Percentiles rank a stretch among this genome's conserved stretches.
Conservation (phyloP, 1,140 invertebrate genomes). For the Drosophila sp. region DNA sequence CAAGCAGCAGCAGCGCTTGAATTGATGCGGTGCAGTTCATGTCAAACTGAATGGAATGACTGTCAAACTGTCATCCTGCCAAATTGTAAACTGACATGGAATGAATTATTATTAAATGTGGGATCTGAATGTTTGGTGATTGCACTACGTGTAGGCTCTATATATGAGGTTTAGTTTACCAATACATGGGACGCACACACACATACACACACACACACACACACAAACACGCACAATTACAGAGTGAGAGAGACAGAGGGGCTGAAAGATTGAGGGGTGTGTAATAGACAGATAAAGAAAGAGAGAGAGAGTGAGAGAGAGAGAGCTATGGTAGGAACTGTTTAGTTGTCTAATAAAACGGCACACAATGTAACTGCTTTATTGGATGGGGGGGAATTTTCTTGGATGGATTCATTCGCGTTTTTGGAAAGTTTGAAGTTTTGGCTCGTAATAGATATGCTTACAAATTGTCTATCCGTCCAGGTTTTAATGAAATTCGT, state of each 20-base stretch:
- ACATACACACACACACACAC: constrained; percentile 25
- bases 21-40: constrained; percentile 35
- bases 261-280: background rate
- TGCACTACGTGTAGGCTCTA: constrained; percentile 34
- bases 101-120: constrained; percentile 17
- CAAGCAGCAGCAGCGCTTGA: constrained; percentile 21
- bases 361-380: constrained; percentile 49
- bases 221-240: constrained; percentile 39
- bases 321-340: constrained; percentile 10
- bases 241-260: constrained; percentile 11
- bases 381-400: constrained; percentile 30
- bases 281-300: background rate
- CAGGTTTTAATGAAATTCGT: constrained; percentile 83
- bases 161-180: constrained; percentile 35
- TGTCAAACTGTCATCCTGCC: constrained; percentile 46
- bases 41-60: constrained; percentile 42
- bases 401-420: constrained; percentile 54
- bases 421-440: constrained; percentile 29
- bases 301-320: constrained; percentile 12
- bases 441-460: constrained; percentile 73
- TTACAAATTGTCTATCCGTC: constrained; percentile 83
- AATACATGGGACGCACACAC: constrained; percentile 36
- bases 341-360: constrained; percentile 46
- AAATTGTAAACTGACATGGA: constrained; percentile 24
- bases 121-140: constrained; percentile 11